Conservation (phyloP, 1,140 invertebrate species). For the Ceratosolen solmsi region DNA sequence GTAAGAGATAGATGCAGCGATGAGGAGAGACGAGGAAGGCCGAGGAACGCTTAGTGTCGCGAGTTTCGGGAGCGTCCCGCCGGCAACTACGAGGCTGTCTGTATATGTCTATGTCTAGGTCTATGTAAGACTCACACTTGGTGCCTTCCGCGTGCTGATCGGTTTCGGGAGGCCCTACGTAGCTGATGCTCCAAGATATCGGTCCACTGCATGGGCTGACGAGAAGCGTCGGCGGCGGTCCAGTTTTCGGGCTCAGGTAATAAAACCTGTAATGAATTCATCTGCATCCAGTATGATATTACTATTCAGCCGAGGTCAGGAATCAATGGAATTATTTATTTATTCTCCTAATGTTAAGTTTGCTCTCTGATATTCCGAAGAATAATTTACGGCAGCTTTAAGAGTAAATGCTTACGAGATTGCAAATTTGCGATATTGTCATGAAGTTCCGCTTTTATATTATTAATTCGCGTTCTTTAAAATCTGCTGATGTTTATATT, state of each 20-base stretch:
- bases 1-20: background rate
- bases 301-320: conserved; percentile 60
- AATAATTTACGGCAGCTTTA: no score
- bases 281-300: conserved; percentile 71
- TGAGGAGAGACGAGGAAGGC: background rate
- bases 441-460: no score
- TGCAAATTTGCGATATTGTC: no score
- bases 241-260: conserved; percentile 69
- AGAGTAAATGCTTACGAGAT: no score
- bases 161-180: conserved; percentile 67
- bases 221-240: conserved; percentile 67
- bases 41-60: conserved; percentile 13
- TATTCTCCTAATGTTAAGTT: background rate
- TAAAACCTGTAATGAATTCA: conserved; percentile 71
- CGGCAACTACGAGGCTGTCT: conserved; percentile 1
- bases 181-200: conserved; percentile 71
- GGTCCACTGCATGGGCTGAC: conserved; percentile 70
- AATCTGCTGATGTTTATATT: no score
- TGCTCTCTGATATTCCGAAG: background rate
- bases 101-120: background rate
- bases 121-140: conserved; percentile 55
- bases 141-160: conserved; percentile 64
- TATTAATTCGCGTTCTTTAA: no score
- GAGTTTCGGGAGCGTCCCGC: background rate
- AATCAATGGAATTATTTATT: conserved; percentile 49